A percentile compares a stretch with the other conserved stretches of the same genome.
Conservation (phyloP, 2,888 invertebrate genomes). For the Orchestes rusci region DNA sequence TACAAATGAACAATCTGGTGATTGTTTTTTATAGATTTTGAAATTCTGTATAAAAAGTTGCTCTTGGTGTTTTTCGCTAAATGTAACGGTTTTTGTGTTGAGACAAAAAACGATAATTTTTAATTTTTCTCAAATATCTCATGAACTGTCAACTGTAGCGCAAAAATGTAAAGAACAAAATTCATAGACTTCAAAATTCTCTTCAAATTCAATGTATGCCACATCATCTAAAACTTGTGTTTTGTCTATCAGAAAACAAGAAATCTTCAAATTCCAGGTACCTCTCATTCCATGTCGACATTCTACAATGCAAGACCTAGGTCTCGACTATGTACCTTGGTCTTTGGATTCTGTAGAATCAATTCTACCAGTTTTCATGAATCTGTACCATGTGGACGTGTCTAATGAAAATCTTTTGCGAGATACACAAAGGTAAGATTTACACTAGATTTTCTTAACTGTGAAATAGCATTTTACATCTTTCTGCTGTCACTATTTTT, state of each 20-base stretch:
- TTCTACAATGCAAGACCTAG: slow-evolving; percentile 42
- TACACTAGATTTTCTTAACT: background rate
- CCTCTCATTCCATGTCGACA: slow-evolving; percentile 50
- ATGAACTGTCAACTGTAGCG: too few species aligned
- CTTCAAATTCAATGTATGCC: background rate
- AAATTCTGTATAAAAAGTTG: too few species aligned
- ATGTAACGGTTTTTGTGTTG: too few species aligned
- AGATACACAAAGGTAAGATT: slow-evolving; percentile 31
- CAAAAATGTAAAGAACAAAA: too few species aligned
- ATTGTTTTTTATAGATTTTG: too few species aligned
- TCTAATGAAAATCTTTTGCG: slow-evolving; percentile 40
- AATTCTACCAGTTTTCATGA: slow-evolving; percentile 42
- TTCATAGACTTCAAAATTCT: background rate
- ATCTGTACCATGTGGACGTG: slow-evolving; percentile 37
- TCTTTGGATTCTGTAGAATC: slow-evolving; percentile 48
- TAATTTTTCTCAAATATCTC: too few species aligned
- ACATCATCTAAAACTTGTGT: background rate
- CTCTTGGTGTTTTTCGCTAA: slow-evolving; percentile 1
- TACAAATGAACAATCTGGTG: too few species aligned
- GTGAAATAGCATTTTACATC: too few species aligned
- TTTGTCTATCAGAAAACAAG: background rate
- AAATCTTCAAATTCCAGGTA: too few species aligned
- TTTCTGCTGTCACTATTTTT: background rate
- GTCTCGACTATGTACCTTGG: slow-evolving; percentile 45
- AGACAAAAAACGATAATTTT: too few species aligned